Percentiles rank a stretch among this genome's conserved stretches.
phyloP scores from a whole-genome alignment of 2,797 vertebrate species.

The Micrastur ruficollis region DNA sequence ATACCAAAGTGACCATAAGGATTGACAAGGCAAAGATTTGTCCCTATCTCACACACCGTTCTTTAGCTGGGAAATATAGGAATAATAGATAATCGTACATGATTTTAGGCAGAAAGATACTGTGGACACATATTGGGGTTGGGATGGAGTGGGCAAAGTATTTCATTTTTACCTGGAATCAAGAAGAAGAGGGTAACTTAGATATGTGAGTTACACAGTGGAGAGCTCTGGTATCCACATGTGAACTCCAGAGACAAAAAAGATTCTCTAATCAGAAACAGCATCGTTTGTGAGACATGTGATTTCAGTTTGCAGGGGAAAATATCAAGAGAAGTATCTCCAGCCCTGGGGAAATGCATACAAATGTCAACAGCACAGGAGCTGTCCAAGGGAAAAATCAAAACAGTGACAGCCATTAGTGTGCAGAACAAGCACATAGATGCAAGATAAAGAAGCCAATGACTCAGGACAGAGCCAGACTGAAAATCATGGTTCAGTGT shows the following conservation, averaged over 20 bases:
- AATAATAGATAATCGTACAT: not conserved
- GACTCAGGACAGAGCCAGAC: constrained; percentile 30
- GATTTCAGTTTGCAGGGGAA: constrained; percentile 36
- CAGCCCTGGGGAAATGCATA: not conserved
- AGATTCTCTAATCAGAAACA: constrained; percentile 31
- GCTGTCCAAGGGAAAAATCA: constrained; percentile 37
- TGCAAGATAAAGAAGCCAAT: constrained; percentile 11
- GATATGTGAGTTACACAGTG: not conserved
- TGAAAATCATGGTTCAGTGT: not conserved
- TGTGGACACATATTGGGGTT: not conserved
- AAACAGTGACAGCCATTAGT: not conserved
- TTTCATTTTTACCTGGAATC: not conserved
- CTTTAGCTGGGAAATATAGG: not conserved
- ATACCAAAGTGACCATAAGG: not conserved
- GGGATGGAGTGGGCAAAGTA: not conserved
- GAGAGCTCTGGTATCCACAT: constrained; percentile 24
- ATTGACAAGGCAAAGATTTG: constrained; percentile 12
- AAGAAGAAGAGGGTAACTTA: not conserved
- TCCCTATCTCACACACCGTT: not conserved
- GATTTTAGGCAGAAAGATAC: not conserved
- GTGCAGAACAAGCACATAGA: not conserved
- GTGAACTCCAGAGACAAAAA: not conserved
- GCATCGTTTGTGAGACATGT: not conserved
- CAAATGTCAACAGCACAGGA: constrained; percentile 5
- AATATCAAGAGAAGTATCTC: not conserved